phyloP scores from a whole-genome alignment of 2,888 invertebrate genomes.

The Nycteola revayana region DNA sequence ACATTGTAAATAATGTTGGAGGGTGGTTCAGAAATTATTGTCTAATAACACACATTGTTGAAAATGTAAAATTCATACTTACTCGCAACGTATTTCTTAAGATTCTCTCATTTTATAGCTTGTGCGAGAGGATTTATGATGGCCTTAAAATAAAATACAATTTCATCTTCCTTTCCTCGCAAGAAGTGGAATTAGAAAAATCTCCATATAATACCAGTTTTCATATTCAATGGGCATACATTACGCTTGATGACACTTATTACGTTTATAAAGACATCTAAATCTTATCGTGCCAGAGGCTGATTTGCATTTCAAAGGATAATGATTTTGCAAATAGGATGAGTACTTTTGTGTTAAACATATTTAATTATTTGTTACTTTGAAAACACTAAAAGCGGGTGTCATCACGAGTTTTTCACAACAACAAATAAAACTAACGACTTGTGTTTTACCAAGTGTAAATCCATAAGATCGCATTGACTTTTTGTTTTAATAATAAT shows the following conservation, averaged over 20 bases:
- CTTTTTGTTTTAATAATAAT: no score
- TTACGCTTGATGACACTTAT: constrained; percentile 56
- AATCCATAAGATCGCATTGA: no score
- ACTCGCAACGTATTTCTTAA: constrained; percentile 48
- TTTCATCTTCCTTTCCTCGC: constrained; percentile 57
- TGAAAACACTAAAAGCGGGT: no score
- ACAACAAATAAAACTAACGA: no score
- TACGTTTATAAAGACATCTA: constrained; percentile 43
- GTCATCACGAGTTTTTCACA: no score
- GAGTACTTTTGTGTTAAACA: no score
- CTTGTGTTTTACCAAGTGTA: no score
- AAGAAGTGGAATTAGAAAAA: constrained; percentile 65
- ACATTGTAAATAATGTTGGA: background rate
- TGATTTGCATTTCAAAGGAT: no score
- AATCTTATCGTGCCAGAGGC: no score
- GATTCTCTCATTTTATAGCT: constrained; percentile 60
- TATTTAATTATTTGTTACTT: no score
- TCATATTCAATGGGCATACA: constrained; percentile 56
- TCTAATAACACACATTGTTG: constrained; percentile 24
- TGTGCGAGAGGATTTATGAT: constrained; percentile 66
- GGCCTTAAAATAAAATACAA: constrained; percentile 75
- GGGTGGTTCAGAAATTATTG: constrained; percentile 8
- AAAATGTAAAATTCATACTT: constrained; percentile 58
- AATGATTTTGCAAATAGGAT: no score
- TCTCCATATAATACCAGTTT: constrained; percentile 59